phyloP scores from a whole-genome alignment of 1,140 invertebrate species.

The Lasioglossum albipes region DNA sequence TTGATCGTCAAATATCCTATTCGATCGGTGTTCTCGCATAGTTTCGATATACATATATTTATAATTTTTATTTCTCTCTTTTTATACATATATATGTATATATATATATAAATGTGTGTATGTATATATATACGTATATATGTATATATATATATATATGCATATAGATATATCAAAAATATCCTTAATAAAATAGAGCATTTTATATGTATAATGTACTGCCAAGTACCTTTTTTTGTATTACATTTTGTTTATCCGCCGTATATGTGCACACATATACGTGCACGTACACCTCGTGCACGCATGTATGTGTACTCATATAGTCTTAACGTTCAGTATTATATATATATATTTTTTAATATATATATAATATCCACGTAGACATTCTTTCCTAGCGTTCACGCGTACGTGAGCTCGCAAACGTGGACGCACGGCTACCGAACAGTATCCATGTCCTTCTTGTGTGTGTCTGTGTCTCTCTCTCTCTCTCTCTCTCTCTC shows the following conservation, averaged over 20 bases:
- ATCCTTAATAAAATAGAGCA: conserved; percentile 80
- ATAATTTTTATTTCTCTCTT: conserved; percentile 64
- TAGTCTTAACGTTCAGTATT: conserved; percentile 49
- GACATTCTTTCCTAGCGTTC: conserved; percentile 34
- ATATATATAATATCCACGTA: conserved; percentile 38
- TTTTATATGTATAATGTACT: conserved; percentile 77
- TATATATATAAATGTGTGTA: conserved; percentile 74
- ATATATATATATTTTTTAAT: conserved; percentile 31
- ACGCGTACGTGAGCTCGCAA: conserved; percentile 5
- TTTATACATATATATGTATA: conserved; percentile 75
- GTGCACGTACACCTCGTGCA: not conserved
- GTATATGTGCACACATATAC: conserved; percentile 33
- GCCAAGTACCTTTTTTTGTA: conserved; percentile 70
- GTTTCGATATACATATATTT: conserved; percentile 75
- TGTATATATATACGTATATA: conserved; percentile 68
- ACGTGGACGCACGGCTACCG: not conserved
- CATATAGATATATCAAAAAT: conserved; percentile 80
- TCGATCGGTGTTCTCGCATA: conserved; percentile 47
- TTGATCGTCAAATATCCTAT: conserved; percentile 36
- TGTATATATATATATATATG: conserved; percentile 73
- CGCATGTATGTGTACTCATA: not conserved
- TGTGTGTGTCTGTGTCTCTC: not conserved
- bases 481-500: no score
- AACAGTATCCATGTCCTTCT: not conserved
- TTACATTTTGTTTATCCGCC: conserved; percentile 67